phyloP scores from a whole-genome alignment of 2,797 vertebrate species.

The Melopsittacus undulatus region DNA sequence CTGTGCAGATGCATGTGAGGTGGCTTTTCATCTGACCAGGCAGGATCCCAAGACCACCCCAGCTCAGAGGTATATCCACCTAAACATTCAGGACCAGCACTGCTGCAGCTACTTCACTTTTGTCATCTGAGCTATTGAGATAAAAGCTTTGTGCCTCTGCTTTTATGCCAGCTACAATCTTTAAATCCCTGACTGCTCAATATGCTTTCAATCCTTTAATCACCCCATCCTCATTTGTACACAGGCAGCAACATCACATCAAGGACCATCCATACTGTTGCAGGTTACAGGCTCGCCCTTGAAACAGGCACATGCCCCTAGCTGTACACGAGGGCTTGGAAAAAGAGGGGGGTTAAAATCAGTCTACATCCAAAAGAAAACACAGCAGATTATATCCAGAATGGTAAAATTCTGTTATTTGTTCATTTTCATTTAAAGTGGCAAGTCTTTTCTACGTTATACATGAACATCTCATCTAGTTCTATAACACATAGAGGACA shows the following conservation, averaged over 20 bases:
- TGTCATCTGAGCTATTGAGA: background rate
- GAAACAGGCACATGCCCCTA: background rate
- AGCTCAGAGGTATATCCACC: fast-evolving
- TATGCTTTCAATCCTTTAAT: fast-evolving
- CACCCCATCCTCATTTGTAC: background rate
- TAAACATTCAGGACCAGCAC: background rate
- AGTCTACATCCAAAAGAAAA: background rate
- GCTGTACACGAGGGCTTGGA: background rate
- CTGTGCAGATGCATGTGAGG: fast-evolving
- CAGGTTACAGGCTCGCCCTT: background rate
- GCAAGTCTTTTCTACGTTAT: background rate
- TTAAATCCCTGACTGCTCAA: background rate
- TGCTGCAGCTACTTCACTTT: background rate
- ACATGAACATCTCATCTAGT: background rate
- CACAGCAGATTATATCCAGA: background rate
- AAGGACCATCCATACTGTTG: background rate
- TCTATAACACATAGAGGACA: background rate
- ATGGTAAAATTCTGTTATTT: background rate
- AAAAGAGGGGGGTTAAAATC: background rate
- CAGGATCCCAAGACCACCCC: background rate
- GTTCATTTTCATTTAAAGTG: background rate
- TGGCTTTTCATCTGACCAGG: background rate
- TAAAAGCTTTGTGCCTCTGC: background rate
- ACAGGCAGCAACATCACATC: background rate
- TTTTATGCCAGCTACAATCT: background rate